Evolutionary conservation across 2,888 invertebrate genomes (phyloP).

Genomic region (Cylloceria caligata): DNA sequence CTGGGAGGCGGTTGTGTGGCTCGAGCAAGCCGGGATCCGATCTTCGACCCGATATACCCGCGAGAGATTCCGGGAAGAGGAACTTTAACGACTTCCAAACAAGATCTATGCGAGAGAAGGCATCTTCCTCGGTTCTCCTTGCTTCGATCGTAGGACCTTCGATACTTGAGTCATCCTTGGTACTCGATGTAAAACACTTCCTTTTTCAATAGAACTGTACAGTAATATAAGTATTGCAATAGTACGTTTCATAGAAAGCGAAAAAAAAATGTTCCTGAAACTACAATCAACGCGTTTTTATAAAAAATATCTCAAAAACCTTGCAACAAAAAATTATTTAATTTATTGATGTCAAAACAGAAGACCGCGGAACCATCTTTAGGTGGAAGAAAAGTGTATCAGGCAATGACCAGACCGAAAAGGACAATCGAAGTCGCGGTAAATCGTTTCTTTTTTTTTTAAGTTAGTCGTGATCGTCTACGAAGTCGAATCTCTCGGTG

Average conservation of each 20-base stretch:
- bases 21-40: slow-evolving; percentile 74
- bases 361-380: no score
- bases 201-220: background rate
- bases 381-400: background rate
- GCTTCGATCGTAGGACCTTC: slow-evolving; percentile 34
- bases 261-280: background rate
- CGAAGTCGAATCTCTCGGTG: slow-evolving; percentile 7
- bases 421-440: slow-evolving; percentile 5
- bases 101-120: slow-evolving; percentile 80
- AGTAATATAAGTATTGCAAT: background rate
- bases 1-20: slow-evolving; percentile 73
- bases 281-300: background rate
- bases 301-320: background rate
- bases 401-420: background rate
- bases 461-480: slow-evolving; percentile 33
- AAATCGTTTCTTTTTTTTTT: background rate
- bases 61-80: slow-evolving; percentile 83
- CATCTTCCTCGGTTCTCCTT: slow-evolving; percentile 43
- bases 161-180: background rate
- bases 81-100: slow-evolving; percentile 84
- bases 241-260: background rate
- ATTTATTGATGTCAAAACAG: background rate
- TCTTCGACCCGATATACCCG: slow-evolving; percentile 79
- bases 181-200: background rate
- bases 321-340: background rate